Evolutionary conservation across 2,113 vertebrate species (phyloP).

Genomic region (rabbit (Oryctolagus cuniculus)): mOryCun1.1 NC_091439.1:19479501-19480000

Average conservation of each 20-base stretch:
- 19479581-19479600: background rate
- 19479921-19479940: background rate
- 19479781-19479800: background rate
- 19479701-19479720: background rate
- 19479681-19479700: background rate
- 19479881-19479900: too few species aligned
- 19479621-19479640: background rate
- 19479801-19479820: conserved; percentile 20
- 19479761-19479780: conserved; percentile 3
- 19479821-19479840: background rate
- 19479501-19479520: background rate
- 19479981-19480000: background rate
- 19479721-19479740: background rate
- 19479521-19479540: background rate
- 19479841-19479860: too few species aligned
- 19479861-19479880: too few species aligned
- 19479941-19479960: background rate
- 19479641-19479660: background rate
- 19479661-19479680: background rate
- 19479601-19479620: background rate
- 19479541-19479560: background rate
- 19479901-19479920: too few species aligned
- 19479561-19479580: background rate
- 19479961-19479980: background rate
- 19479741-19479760: background rate